These are phyloP conservation scores for Dorcus hopei DNA, from an alignment of 2,888 invertebrate genomes.

Conservation along the genomic window DNA sequence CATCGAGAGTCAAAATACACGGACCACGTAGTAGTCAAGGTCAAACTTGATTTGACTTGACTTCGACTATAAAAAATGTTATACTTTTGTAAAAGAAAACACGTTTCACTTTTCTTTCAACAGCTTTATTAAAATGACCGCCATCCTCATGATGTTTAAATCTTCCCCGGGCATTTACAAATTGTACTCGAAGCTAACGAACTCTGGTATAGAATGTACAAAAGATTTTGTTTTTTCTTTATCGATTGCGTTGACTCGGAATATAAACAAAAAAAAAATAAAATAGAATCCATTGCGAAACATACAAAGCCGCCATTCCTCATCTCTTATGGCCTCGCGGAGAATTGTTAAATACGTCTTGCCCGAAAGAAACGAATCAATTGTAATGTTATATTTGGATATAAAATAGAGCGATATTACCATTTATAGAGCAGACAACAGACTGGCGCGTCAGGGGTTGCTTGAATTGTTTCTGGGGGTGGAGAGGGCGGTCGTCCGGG, in stretches of 20 bases:
- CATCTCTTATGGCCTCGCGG: conserved; percentile 19
- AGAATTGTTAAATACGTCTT: conserved; percentile 19
- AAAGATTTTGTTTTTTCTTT: conserved; percentile 9
- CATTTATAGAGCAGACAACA: conserved; percentile 43
- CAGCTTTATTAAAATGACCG: neutral
- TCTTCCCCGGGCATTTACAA: neutral
- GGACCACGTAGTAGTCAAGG: too few species aligned
- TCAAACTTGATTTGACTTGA: too few species aligned
- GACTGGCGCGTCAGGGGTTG: conserved; percentile 38
- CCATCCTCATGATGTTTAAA: neutral
- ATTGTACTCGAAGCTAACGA: neutral
- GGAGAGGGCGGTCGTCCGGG: conserved; percentile 15
- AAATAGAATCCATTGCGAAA: conserved; percentile 8
- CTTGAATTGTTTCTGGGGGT: conserved; percentile 33
- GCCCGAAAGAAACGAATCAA: conserved; percentile 30
- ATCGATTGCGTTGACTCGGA: neutral
- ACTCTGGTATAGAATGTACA: conserved; percentile 3
- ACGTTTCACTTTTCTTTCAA: neutral
- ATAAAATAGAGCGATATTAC: conserved; percentile 42
- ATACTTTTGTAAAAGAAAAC: too few species aligned
- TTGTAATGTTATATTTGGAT: conserved; percentile 39
- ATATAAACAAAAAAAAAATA: neutral
- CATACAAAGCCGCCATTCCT: conserved; percentile 12
- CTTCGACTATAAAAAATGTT: too few species aligned
- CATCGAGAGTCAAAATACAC: too few species aligned